A percentile compares a stretch with the other conserved stretches of the same genome.
Conservation (phyloP, 2,888 invertebrate genomes). For the Scaptomyza polygonia region DNA sequence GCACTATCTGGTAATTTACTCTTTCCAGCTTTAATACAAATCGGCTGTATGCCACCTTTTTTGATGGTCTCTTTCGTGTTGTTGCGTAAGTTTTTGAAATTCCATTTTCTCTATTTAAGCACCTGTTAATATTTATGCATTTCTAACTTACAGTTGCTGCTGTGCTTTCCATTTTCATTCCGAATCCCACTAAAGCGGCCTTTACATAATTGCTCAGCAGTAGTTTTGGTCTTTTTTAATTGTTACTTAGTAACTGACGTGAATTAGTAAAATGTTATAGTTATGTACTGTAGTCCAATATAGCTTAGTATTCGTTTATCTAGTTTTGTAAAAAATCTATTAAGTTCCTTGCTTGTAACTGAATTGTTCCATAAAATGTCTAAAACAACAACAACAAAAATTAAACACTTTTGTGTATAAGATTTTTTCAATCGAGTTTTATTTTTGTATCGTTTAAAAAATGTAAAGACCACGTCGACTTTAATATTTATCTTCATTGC, state of each 20-base stretch:
- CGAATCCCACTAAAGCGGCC: conserved; percentile 64
- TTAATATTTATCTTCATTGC: too few species aligned
- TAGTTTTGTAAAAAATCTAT: conserved; percentile 1
- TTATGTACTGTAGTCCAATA: background rate
- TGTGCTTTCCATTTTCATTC: conserved; percentile 68
- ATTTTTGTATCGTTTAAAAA: too few species aligned
- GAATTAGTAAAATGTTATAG: too few species aligned
- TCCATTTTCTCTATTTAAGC: background rate
- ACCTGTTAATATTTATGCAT: background rate
- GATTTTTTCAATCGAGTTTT: too few species aligned
- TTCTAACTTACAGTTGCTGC: conserved; percentile 60
- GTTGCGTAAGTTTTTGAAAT: conserved; percentile 85
- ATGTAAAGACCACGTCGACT: too few species aligned
- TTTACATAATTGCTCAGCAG: conserved; percentile 46
- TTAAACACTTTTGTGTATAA: too few species aligned
- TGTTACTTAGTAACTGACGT: too few species aligned
- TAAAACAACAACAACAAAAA: background rate
- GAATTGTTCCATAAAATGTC: background rate
- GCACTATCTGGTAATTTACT: conserved; percentile 89
- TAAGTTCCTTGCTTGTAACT: background rate
- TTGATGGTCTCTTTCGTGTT: conserved; percentile 88
- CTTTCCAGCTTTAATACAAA: conserved; percentile 88
- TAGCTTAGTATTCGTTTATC: background rate
- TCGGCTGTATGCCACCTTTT: conserved; percentile 90
- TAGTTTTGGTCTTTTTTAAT: background rate